A percentile compares a stretch with the other conserved stretches of the same genome.
Conservation (phyloP, 2,797 vertebrate species). For the Sciurus vulgaris region DNA sequence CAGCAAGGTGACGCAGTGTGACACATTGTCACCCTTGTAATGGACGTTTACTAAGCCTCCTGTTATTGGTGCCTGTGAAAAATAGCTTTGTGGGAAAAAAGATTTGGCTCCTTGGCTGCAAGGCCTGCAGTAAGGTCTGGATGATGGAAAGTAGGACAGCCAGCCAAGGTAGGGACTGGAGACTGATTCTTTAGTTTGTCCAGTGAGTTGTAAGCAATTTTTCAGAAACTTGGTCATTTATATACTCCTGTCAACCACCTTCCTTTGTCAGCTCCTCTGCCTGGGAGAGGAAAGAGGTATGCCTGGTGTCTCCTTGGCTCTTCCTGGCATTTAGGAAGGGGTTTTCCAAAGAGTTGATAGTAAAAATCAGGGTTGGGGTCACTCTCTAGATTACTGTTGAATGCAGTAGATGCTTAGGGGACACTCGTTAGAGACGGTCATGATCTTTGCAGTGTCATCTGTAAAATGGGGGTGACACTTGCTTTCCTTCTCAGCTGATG, state of each 20-base stretch:
- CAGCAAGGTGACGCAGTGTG: background rate
- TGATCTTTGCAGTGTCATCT: conserved; percentile 16
- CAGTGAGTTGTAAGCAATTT: background rate
- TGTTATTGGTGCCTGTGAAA: background rate
- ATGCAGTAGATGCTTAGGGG: background rate
- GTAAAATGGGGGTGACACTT: background rate
- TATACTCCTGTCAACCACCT: background rate
- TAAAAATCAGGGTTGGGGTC: background rate
- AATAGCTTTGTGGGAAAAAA: background rate
- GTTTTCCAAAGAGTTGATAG: background rate
- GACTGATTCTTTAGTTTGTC: background rate
- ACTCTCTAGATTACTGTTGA: background rate
- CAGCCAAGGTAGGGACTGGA: background rate
- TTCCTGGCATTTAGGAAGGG: background rate
- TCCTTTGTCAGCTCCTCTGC: background rate
- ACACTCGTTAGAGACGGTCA: background rate
- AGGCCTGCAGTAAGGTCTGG: background rate
- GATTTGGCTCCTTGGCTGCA: background rate
- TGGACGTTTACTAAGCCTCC: background rate
- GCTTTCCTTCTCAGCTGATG: background rate
- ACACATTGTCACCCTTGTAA: background rate
- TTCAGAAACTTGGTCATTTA: background rate
- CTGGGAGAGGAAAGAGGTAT: background rate
- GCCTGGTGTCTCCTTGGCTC: background rate
- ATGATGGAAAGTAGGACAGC: background rate